Evolutionary conservation across 2,888 invertebrate genomes (phyloP), one percentile per base, ranked within the genome.

Genomic region (Oscheius sp.): DNA sequence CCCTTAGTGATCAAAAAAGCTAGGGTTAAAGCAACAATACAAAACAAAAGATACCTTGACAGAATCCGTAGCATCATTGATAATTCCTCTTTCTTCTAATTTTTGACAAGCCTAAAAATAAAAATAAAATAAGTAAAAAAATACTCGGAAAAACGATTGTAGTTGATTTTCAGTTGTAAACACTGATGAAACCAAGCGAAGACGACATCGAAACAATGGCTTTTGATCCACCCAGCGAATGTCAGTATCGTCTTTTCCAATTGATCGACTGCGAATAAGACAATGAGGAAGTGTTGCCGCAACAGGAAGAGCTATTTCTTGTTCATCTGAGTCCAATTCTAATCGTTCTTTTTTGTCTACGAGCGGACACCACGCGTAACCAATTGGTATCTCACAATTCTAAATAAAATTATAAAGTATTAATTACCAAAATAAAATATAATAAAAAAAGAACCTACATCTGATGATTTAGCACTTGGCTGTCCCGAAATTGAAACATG

Each of bases 301-400:
- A 44, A 97, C 93, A 0, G 94, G 92, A 77, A 95, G 89, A 73
- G 89, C 59, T 28, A 80, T 75, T 24, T 82, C 89, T 80, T 93
- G 92, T 75, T 92, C 90, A 82, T 94, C 94, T 63, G 93, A 91
- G 68, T 92, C 91, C 74, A 94, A 89, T 87, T 92, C 93, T 82
- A 33, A 86, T 83, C 77, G 69, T 56, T 79, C 79, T 59, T 80
- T 80, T 78, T 92, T 94, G 75, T 90, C 90, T 61, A 94, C 88
- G 45, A 97, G 88, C 0, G 95, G 94, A 70, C 93, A 88, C 96
- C 96, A 98, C 0, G 95, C 91, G 87, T 93, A 95, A 71, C 97
- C 97, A 63, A 96, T 93, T 81, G 93, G 91, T 14, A 80, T 81
- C 70, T 89, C 79, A 12, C 14, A 30, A 24, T 67, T 64, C 67